phyloP scores from a whole-genome alignment of 35 echinoderm and acorn worm genomes.

The Eucidaris tribuloides region DNA sequence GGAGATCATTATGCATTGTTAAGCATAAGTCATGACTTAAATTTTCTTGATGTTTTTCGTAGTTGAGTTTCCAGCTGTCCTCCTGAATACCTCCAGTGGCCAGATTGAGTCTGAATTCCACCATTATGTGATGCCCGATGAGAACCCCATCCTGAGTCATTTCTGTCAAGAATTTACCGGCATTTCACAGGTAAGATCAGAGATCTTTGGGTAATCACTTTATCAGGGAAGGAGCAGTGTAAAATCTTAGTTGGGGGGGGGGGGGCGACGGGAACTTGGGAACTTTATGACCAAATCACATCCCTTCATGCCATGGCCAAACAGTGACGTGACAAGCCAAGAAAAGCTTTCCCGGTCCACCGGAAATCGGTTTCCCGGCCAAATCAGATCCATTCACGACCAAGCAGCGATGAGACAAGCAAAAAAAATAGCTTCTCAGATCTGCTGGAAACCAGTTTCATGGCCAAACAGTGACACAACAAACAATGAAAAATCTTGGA shows the following conservation, averaged over 20 bases:
- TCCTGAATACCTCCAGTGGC: slow-evolving; percentile 70
- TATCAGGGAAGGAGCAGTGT: not conserved
- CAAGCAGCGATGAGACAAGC: too few relatives aligned
- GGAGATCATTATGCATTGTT: not conserved
- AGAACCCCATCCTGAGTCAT: slow-evolving; percentile 70
- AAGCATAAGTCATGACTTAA: too few relatives aligned
- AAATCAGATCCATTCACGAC: not conserved
- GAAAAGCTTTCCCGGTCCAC: not conserved
- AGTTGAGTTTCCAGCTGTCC: slow-evolving; percentile 98
- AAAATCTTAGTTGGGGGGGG: not conserved
- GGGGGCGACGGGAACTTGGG: not conserved
- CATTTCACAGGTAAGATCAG: slow-evolving; percentile 82
- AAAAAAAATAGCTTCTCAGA: too few relatives aligned
- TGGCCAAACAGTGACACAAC: too few relatives aligned
- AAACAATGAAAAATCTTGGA: too few relatives aligned
- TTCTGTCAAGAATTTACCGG: slow-evolving; percentile 95
- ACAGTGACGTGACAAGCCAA: not conserved
- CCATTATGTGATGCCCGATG: slow-evolving; percentile 83
- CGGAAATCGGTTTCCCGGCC: not conserved
- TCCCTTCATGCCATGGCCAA: not conserved
- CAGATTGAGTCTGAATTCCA: slow-evolving; percentile 84
- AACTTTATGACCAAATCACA: not conserved
- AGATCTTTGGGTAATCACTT: not conserved
- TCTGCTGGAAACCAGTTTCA: too few relatives aligned
- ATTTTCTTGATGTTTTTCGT: not conserved